A percentile compares a stretch with the other conserved stretches of the same genome.
Evolutionary conservation across 1,140 invertebrate species (phyloP).

Genomic region (Zeugodacus cucurbitae): DNA sequence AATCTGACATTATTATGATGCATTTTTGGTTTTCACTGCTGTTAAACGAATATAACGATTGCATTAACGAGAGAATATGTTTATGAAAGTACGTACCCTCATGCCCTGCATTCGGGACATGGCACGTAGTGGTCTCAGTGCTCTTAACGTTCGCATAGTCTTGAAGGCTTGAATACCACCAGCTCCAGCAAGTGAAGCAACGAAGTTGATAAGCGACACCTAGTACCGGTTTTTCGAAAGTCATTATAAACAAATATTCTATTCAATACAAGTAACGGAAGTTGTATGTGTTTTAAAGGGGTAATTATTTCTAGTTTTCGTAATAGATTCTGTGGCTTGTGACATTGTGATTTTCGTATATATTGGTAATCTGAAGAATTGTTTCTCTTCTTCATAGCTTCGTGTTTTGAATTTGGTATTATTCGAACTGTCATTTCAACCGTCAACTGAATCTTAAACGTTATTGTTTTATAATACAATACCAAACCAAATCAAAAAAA

Average conservation of each 20-base stretch:
- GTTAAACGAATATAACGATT: constrained; percentile 33
- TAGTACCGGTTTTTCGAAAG: constrained; percentile 67
- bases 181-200: constrained; percentile 91
- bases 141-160: constrained; percentile 96
- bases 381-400: not conserved
- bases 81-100: constrained; percentile 84
- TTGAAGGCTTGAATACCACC: constrained; percentile 98
- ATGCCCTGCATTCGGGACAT: constrained; percentile 98
- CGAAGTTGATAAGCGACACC: constrained; percentile 97
- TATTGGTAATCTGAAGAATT: not conserved
- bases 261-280: not conserved
- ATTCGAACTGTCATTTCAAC: constrained; percentile 5
- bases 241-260: constrained; percentile 44
- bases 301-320: not conserved
- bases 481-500: not conserved
- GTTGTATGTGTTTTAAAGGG: constrained; percentile 15
- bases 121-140: constrained; percentile 92
- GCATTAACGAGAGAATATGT: constrained; percentile 46
- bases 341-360: constrained; percentile 27
- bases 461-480: not conserved
- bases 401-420: constrained; percentile 2
- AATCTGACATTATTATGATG: constrained; percentile 1
- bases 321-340: constrained; percentile 28
- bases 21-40: constrained; percentile 44
- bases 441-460: constrained; percentile 22